These are phyloP conservation scores for Deroplatys truncata DNA, from an alignment of 2,888 invertebrate species.

Conservation along the genomic window DNA sequence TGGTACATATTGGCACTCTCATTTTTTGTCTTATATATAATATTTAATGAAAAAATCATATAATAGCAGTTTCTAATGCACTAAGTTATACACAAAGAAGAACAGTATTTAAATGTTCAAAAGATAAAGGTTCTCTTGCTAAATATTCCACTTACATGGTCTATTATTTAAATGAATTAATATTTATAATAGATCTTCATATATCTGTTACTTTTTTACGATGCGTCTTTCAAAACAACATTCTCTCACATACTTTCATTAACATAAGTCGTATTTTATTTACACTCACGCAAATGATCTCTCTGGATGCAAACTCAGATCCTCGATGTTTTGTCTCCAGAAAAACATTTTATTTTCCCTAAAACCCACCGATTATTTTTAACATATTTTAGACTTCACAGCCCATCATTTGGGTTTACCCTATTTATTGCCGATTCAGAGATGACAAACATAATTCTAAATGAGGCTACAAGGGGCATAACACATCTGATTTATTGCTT, in stretches of 20 bases:
- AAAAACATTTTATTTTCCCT: neutral
- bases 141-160: conserved; percentile 3
- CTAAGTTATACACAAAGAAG: conserved; percentile 28
- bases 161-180: neutral
- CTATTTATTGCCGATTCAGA: neutral
- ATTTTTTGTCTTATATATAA: conserved; percentile 16
- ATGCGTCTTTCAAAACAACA: no score
- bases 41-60: conserved; percentile 25
- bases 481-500: neutral
- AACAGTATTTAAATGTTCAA: conserved; percentile 19
- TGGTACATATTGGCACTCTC: conserved; percentile 26
- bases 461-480: neutral
- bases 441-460: neutral
- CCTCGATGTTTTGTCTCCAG: neutral
- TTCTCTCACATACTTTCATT: neutral
- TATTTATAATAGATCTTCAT: neutral
- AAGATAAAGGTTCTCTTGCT: conserved; percentile 5
- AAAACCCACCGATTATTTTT: neutral
- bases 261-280: neutral
- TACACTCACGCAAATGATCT: neutral
- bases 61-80: conserved; percentile 12
- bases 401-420: conserved; percentile 25
- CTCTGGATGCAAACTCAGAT: neutral
- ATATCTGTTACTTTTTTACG: neutral
- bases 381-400: conserved; percentile 21